Conservation (phyloP, 2,113 vertebrate genomes). For the Barbus barbus region DNA sequence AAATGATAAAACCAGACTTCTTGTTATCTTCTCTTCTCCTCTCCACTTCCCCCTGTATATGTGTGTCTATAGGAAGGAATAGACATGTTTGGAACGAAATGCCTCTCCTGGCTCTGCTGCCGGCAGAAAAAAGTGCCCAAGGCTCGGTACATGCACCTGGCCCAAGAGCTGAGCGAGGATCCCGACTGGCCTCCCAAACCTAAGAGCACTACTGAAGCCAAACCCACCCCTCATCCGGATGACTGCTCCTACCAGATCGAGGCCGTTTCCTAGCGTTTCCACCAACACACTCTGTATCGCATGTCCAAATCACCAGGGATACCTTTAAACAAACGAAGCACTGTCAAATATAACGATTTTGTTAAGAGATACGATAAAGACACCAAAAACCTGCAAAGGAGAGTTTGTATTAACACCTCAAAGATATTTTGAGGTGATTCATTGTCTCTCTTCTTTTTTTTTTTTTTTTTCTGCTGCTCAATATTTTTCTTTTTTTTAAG, state of each 20-base stretch:
- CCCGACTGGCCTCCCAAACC: constrained; percentile 98
- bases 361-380: not conserved
- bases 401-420: not conserved
- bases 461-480: constrained; percentile 9
- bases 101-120: constrained; percentile 76
- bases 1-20: not conserved
- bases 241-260: constrained; percentile 85
- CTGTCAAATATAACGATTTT: no score
- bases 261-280: constrained; percentile 78
- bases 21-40: constrained; percentile 11
- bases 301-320: not conserved
- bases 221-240: constrained; percentile 71
- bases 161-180: constrained; percentile 91
- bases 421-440: no score
- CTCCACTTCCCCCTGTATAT: not conserved
- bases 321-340: not conserved
- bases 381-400: constrained; percentile 12
- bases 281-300: not conserved
- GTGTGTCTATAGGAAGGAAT: constrained; percentile 74
- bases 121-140: constrained; percentile 80
- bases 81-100: constrained; percentile 73
- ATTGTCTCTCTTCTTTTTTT: not conserved
- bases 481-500: constrained; percentile 13
- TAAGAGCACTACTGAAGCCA: constrained; percentile 94
- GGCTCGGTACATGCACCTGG: constrained; percentile 95